Conservation (phyloP, 2,888 invertebrate species). For the Trachelus troglodyta region DNA sequence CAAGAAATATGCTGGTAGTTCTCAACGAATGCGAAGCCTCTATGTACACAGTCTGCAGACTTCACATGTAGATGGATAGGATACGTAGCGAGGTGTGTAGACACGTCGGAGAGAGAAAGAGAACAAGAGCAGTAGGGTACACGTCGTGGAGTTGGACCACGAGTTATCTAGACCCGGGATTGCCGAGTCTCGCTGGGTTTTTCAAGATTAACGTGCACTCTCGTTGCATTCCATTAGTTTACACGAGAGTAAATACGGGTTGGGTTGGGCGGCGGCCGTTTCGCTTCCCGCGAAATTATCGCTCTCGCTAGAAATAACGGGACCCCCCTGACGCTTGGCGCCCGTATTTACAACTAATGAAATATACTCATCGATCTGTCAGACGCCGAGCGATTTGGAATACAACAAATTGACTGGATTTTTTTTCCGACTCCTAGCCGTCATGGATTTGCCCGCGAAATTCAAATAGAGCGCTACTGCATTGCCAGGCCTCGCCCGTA, state of each 20-base stretch:
- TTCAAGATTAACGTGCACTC: conserved; percentile 6
- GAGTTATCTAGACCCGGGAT: conserved; percentile 4
- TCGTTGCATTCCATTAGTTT: conserved; percentile 1
- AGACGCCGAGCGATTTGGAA: background rate
- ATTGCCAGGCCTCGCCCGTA: background rate
- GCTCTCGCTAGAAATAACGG: background rate
- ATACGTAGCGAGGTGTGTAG: background rate
- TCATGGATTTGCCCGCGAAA: background rate
- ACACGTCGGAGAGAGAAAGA: background rate
- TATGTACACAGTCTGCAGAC: background rate
- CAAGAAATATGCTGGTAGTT: background rate
- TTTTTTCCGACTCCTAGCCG: background rate
- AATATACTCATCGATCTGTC: background rate
- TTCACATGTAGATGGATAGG: background rate
- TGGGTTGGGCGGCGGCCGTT: background rate
- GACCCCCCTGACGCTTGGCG: background rate
- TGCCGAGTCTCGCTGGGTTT: conserved; percentile 1
- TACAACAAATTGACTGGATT: background rate
- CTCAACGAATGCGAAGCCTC: background rate
- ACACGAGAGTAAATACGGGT: background rate
- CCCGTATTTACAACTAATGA: background rate
- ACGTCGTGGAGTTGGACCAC: background rate
- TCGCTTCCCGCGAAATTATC: background rate
- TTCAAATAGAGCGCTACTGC: background rate
- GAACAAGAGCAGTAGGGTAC: background rate